Conservation (phyloP, 2,888 invertebrate species). For the Furcula furcula region DNA sequence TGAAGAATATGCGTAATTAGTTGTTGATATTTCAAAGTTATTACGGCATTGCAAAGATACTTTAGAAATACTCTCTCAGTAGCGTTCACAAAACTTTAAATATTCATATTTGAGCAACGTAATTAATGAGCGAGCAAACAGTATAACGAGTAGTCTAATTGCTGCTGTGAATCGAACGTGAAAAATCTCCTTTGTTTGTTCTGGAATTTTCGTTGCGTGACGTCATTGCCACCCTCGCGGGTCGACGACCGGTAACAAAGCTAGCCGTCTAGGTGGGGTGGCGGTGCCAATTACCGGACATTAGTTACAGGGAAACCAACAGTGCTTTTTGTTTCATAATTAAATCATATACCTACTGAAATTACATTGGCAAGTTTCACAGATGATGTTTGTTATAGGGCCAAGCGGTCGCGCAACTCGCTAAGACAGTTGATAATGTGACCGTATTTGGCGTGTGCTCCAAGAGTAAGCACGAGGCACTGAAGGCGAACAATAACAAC, state of each 20-base stretch:
- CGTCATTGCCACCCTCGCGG: constrained; percentile 44
- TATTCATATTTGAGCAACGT: constrained; percentile 33
- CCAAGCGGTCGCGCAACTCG: constrained; percentile 91
- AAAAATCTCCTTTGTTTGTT: constrained; percentile 46
- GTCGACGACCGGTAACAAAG: constrained; percentile 39
- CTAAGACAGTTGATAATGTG: constrained; percentile 89
- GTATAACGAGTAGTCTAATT: constrained; percentile 56
- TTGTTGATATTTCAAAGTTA: no score
- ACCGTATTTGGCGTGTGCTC: constrained; percentile 93
- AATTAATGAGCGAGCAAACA: constrained; percentile 52
- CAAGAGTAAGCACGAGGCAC: constrained; percentile 91
- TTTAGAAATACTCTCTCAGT: constrained; percentile 33
- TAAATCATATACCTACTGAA: background rate
- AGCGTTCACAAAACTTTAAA: constrained; percentile 33
- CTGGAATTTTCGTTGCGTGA: constrained; percentile 44
- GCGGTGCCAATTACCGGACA: constrained; percentile 24
- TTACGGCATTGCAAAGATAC: background rate
- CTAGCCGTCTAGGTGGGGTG: constrained; percentile 16
- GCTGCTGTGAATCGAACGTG: constrained; percentile 56
- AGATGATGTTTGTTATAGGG: constrained; percentile 78
- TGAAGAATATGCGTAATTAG: no score
- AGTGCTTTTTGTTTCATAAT: constrained; percentile 4
- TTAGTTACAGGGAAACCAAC: constrained; percentile 29
- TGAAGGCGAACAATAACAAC: constrained; percentile 85
- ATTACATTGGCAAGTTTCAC: background rate